A percentile compares a stretch with the other conserved stretches of the same genome.
Evolutionary conservation across 2,888 invertebrate genomes (phyloP).

Genomic region (Leucozona laternaria): DNA sequence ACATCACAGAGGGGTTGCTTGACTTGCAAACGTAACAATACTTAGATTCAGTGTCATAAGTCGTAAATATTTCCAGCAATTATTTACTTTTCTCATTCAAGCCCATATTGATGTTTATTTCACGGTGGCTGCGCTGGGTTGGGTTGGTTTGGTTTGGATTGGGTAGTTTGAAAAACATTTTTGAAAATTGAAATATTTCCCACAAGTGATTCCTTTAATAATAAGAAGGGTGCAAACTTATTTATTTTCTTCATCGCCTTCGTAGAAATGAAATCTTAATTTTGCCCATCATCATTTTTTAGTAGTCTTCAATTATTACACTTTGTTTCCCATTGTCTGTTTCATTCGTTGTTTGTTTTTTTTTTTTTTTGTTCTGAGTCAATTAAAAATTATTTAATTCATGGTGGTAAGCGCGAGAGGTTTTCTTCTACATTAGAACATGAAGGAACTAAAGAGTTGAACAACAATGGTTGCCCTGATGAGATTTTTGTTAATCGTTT

Average conservation of each 20-base stretch:
- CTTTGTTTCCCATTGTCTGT: slow-evolving; percentile 43
- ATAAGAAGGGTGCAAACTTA: slow-evolving; percentile 48
- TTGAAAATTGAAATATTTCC: slow-evolving; percentile 76
- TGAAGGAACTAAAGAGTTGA: neutral
- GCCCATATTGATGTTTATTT: slow-evolving; percentile 76
- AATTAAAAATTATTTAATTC: slow-evolving; percentile 26
- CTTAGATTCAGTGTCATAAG: slow-evolving; percentile 82
- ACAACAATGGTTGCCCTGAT: neutral
- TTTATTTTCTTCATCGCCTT: slow-evolving; percentile 13
- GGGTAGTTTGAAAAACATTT: slow-evolving; percentile 62
- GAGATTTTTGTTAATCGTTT: neutral
- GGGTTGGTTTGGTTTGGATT: too few relatives aligned
- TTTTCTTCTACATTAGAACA: neutral
- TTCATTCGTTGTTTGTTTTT: slow-evolving; percentile 11
- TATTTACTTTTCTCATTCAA: slow-evolving; percentile 78
- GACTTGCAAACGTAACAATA: slow-evolving; percentile 49
- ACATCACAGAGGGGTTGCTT: slow-evolving; percentile 52
- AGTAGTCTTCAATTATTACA: slow-evolving; percentile 38
- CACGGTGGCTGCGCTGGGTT: slow-evolving; percentile 77
- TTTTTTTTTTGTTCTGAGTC: neutral
- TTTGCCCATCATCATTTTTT: slow-evolving; percentile 39
- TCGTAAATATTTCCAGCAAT: slow-evolving; percentile 80
- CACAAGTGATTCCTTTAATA: slow-evolving; percentile 65
- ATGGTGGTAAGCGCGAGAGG: slow-evolving; percentile 14
- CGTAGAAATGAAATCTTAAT: slow-evolving; percentile 41